Evolutionary conservation across 2,113 vertebrate genomes (phyloP), one percentile per base, ranked within the genome.

Genomic region (Neolamprologus sp.): DNA sequence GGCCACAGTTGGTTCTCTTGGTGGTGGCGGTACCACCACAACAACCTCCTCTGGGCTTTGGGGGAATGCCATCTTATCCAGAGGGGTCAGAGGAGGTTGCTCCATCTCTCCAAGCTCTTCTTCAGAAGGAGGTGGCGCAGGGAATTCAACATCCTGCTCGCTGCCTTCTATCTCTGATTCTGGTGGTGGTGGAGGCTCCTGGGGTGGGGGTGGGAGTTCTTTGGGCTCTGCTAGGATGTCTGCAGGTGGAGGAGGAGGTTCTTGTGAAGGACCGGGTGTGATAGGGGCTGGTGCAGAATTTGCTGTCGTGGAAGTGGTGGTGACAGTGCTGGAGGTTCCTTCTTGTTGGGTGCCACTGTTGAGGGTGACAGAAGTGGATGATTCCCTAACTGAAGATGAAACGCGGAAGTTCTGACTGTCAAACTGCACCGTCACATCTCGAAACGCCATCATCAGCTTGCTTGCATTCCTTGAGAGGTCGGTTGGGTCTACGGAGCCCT

Each of bases 371-470:
- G 98, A 98, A 14, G 98, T 96, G 51, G 97, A 96, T 10, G 97
- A 97, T 75, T 97, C 97, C 96, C 96, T 75, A 81, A 97, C 95
- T 45, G 98, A 98, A 2, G 99, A 99, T 11, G 99, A 99, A 84
- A 99, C 96, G 0, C 97, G 97, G 90, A 99, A 98, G 88, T 99
- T 99, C 92, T 98, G 97, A 93, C 96, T 98, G 94, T 99, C 98
- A 0, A 99, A 98, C 94, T 99, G 98, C 63, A 99, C 98, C 0
- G 98, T 99, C 91, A 99, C 99, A 3, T 99, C 98, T 78, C 98
- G 96, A 95, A 99, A 99, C 4, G 98, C 99, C 99, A 99, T 99
- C 98, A 99, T 98, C 86, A 99, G 96, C 80, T 99, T 99, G 93
- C 98, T 97, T 51, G 98, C 96, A 58, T 97, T 98, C 88, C 95